Conservation (phyloP, 2,113 vertebrate genomes). For the Cynocephalus volans region DNA sequence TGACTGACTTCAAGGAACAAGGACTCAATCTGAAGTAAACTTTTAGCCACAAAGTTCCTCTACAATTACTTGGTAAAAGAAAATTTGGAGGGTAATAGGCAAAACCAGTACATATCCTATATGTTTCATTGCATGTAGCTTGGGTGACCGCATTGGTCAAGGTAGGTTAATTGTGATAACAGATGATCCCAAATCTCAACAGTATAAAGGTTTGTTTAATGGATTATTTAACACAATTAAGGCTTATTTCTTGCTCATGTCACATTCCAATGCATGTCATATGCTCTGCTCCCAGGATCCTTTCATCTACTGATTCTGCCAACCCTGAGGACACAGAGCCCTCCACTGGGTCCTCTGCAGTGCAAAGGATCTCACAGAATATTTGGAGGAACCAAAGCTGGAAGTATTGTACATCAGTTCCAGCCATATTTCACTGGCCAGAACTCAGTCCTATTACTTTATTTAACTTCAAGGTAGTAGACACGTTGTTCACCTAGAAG, state of each 20-base stretch:
- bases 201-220: not conserved
- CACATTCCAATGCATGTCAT: not conserved
- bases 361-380: not conserved
- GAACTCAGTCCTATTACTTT: not conserved
- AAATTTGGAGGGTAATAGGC: not conserved
- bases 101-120: not conserved
- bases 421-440: not conserved
- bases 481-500: not conserved
- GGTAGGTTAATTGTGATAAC: not conserved
- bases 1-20: constrained; percentile 10
- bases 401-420: not conserved
- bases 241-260: not conserved
- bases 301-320: not conserved
- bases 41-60: not conserved
- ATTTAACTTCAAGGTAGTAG: not conserved
- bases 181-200: not conserved
- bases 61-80: not conserved
- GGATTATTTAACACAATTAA: not conserved
- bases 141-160: not conserved
- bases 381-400: not conserved
- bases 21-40: constrained; percentile 28
- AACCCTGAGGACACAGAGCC: not conserved
- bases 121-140: not conserved
- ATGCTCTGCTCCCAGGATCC: not conserved
- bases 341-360: not conserved